phyloP scores from a whole-genome alignment of 1,140 invertebrate genomes.

The Brachionus plicatilis region DNA sequence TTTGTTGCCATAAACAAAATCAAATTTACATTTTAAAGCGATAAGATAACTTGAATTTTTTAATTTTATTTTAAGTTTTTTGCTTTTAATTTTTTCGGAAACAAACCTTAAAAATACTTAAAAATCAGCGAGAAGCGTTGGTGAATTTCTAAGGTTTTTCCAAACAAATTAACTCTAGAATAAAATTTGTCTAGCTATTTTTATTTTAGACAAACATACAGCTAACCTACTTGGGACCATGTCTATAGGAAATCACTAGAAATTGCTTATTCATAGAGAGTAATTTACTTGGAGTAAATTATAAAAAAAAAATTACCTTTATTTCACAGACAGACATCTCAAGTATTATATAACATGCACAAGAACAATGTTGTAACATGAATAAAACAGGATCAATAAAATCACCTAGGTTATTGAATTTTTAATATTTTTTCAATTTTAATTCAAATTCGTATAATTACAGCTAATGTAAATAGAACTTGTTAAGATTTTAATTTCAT shows the following conservation, averaged over 20 bases:
- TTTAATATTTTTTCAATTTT: background rate
- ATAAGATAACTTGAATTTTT: background rate
- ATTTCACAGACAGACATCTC: background rate
- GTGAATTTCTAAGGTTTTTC: background rate
- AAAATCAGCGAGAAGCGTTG: background rate
- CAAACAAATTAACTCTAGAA: background rate
- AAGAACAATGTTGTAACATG: background rate
- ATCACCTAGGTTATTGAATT: conserved; percentile 29
- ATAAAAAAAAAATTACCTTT: background rate
- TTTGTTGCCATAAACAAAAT: too few relatives aligned
- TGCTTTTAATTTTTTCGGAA: background rate
- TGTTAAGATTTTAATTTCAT: background rate
- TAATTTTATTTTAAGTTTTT: background rate
- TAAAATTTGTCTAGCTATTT: background rate
- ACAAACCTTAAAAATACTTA: background rate
- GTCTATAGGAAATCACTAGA: background rate
- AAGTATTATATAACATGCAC: background rate
- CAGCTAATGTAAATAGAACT: conserved; percentile 2
- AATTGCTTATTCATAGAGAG: background rate
- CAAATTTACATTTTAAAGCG: background rate
- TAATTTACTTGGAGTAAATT: background rate
- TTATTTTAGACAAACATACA: background rate
- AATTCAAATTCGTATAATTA: background rate
- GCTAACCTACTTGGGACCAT: background rate
- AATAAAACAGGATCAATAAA: conserved; percentile 5